Evolutionary conservation across 2,113 vertebrate genomes (phyloP), one percentile per base, ranked within the genome.

Genomic region (Phrynosoma blainvillii): DNA sequence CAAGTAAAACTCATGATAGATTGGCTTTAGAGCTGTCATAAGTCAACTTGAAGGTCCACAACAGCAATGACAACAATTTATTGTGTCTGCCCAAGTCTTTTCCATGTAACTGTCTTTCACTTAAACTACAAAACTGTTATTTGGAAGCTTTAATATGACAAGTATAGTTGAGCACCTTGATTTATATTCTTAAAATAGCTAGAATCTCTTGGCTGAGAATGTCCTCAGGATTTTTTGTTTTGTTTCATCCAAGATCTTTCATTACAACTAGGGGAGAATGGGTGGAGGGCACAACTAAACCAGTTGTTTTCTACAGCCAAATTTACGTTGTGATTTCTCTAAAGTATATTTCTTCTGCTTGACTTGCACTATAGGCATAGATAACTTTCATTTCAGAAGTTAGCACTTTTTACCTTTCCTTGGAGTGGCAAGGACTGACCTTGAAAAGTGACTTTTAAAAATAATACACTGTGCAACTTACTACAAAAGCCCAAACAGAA

Each of bases 101-200:
- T 74, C 32, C 18, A 32, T 32, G 68, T 30, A 12, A 20, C 18
- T 42, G 5, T 1, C 1, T 73, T 73, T 74, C 59, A 27, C 42
- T 54, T 73, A 32, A 9, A 36, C 4, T 14, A 52, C 66, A 52
- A 21, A 62, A 16, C 12, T 16, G 14, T 62, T 62, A 62, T 16
- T 62, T 62, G 59, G 59, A 32, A 74, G 68, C 32, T 56, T 62
- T 74, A 71, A 71, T 25, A 40, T 47, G 68, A 74, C 70, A 32
- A 68, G 70, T 73, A 56, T 56, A 56, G 74, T 73, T 74, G 59
- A 16, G 68, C 30, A 56, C 47, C 68, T 82, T 70, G 11, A 62
- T 68, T 70, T 68, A 30, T 70, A 70, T 14, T 73, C 68, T 52
- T 84, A 84, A 56, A 84, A 84, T 84, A n/a, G 30, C 82, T 84